Conservation (phyloP, 2,113 vertebrate genomes). For the Benitochromis conjunctus region DNA sequence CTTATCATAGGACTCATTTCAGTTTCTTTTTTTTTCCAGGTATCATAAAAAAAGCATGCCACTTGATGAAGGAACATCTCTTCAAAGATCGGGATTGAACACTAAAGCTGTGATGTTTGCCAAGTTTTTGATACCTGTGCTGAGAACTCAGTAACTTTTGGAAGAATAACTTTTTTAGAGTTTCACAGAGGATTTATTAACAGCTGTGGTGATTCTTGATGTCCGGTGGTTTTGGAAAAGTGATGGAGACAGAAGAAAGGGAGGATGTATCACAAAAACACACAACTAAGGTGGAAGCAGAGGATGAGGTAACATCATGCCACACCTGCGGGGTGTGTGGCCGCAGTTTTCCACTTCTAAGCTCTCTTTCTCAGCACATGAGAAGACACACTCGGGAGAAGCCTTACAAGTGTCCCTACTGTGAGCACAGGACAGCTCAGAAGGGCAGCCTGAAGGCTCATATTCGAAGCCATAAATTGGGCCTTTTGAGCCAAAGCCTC, state of each 20-base stretch:
- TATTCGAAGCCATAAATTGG: constrained; percentile 91
- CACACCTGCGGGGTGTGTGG: constrained; percentile 92
- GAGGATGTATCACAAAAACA: constrained; percentile 58
- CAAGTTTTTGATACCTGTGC: background rate
- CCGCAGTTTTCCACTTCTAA: constrained; percentile 93
- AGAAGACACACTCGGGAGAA: constrained; percentile 94
- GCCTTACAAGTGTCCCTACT: constrained; percentile 97
- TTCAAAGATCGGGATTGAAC: constrained; percentile 31
- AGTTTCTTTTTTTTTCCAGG: constrained; percentile 31
- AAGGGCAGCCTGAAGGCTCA: constrained; percentile 96
- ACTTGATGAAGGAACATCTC: background rate
- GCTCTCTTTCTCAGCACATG: constrained; percentile 96
- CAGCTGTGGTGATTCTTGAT: background rate
- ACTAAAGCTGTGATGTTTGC: constrained; percentile 5
- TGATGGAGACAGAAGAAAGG: constrained; percentile 78
- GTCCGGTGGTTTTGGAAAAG: background rate
- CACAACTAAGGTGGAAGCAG: constrained; percentile 57
- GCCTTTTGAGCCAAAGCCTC: constrained; percentile 79
- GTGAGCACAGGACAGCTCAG: constrained; percentile 93
- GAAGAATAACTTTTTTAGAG: background rate
- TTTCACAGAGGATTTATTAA: constrained; percentile 1
- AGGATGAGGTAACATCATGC: constrained; percentile 75
- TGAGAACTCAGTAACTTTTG: constrained; percentile 29
- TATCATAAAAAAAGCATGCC: constrained; percentile 12
- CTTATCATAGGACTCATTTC: background rate